Conservation (phyloP, 2,113 vertebrate genomes). For the Saccopteryx bilineata region DNA sequence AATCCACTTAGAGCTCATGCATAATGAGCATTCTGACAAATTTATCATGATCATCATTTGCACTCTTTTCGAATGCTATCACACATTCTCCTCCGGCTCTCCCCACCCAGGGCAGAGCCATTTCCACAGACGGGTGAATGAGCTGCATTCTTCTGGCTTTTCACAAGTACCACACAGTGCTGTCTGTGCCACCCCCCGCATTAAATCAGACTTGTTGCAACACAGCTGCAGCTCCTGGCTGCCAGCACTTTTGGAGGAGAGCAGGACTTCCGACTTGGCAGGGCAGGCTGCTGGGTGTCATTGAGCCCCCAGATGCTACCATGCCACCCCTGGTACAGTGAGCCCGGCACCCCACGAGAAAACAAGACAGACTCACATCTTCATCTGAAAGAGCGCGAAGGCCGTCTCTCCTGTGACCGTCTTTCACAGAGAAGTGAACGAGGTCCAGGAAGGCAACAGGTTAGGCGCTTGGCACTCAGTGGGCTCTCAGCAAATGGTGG, state of each 20-base stretch:
- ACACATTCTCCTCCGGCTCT: constrained; percentile 45
- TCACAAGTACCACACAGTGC: constrained; percentile 70
- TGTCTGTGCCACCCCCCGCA: constrained; percentile 76
- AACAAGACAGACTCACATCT: neutral
- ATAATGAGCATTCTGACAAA: constrained; percentile 22
- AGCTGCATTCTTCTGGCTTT: constrained; percentile 76
- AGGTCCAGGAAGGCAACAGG: neutral
- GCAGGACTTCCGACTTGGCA: constrained; percentile 67
- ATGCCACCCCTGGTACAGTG: neutral
- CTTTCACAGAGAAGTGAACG: neutral
- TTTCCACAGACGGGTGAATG: constrained; percentile 68
- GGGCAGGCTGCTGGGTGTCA: neutral
- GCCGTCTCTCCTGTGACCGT: rapidly evolving
- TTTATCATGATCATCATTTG: constrained; percentile 61
- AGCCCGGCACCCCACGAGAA: neutral
- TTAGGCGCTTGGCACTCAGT: neutral
- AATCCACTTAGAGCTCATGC: constrained; percentile 59
- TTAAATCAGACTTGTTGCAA: constrained; percentile 77
- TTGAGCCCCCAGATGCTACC: constrained; percentile 20
- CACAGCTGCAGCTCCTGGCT: constrained; percentile 79
- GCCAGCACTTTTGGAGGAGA: constrained; percentile 51
- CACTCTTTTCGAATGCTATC: constrained; percentile 58
- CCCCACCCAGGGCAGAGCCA: neutral
- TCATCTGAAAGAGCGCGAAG: neutral
- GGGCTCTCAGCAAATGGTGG: neutral